Base-by-base conservation (phyloP, 2,113 vertebrate genomes). In the Cinclus mexicanus region DNA sequence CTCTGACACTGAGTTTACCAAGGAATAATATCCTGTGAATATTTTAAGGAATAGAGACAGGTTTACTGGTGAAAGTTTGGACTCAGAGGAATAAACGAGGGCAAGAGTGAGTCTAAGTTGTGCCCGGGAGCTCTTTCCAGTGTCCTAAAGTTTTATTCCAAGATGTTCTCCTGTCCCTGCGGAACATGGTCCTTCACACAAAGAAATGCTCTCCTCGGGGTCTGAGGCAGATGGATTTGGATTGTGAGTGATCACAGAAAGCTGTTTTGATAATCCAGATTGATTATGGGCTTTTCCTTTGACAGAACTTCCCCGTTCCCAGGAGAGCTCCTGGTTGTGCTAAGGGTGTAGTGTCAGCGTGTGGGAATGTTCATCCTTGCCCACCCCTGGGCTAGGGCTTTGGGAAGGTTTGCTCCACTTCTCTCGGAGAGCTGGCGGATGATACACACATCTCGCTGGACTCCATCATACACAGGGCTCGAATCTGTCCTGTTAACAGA, bases 361-460 rank as follows among this genome's bases (percentile, higher is more conserved):
- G 37, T 42, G 42, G 16, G 22, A 29, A 24, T 67, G 42, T 25
- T 75, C 57, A 33, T 5, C 42, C 65, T n/a, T 74, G 28, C 23
- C 39, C 11, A 26, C 2, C 7, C 26, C 68, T 9, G 50, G 64
- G 10, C 18, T 12, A 44, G 35, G 39, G 21, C 44, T 85, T 26
- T 68, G 25, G 23, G 49, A 64, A 24, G 2, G 6, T 55, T 86
- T 57, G 28, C 41, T 68, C 24, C 22, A 2, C 22, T 16, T 33
- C 41, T 85, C 61, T 56, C 22, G 67, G 46, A 68, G n/a, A 77
- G 22, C 42, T 77, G 22, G 10, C 31, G 37, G 55, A 11, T 49
- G n/a, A 19, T 23, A 9, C 24, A 64, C 59, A 44, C 10, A 33
- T 26, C 68, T 80, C 0, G 0, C 25, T 31, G 39, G 14, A 31